Evolutionary conservation across 2,888 invertebrate genomes (phyloP), one percentile per base, ranked within the genome.

Genomic region (Heliconius sara): DNA sequence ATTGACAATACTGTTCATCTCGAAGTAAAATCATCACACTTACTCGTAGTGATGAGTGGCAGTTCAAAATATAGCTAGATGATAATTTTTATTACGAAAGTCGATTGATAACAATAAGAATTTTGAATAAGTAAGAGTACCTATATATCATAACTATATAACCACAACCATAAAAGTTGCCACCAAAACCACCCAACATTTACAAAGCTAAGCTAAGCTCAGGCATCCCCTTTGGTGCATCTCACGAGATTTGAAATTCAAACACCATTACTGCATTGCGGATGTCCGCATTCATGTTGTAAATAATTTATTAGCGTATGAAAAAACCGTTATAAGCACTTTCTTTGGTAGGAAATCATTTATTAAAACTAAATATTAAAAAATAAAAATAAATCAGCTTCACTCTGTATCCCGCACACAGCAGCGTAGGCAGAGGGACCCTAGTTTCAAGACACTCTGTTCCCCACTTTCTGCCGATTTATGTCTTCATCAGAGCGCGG

Each of bases 231-330:
- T 27, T 68, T 5, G 12, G n/a, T 2, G 67, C 68, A 76, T 68
- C 76, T 67, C 47, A 57, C 66, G 76, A 68, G 76, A 79, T 79
- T 63, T 75, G 63, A 60, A 75, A 75, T 75, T 74, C 68, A 79
- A 79, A 75, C 68, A 43, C 60, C 74, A 63, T 74, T 27, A 74
- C 79, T 75, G 79, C 79, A 79, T 74, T 79, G 79, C 79, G 75
- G 79, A 79, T 75, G 60, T 43, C 78, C 34, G 74, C 68, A 47
- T 75, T 25, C 68, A 12, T 60, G 12, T 13, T 52, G 39, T 25
- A 77, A 73, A 30, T 73, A 5, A 60, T 60, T 60, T n/a, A 60
- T 60, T 60, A 60, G n/a, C n/a, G n/a, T 65, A 27, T 65, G 25
- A 30, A 30, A 30, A 30, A 30, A 30, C 27, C 27, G 16, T 27